These are phyloP conservation scores for Biston stratarius DNA, from an alignment of 2,888 invertebrate genomes.

Conservation along the genomic window DNA sequence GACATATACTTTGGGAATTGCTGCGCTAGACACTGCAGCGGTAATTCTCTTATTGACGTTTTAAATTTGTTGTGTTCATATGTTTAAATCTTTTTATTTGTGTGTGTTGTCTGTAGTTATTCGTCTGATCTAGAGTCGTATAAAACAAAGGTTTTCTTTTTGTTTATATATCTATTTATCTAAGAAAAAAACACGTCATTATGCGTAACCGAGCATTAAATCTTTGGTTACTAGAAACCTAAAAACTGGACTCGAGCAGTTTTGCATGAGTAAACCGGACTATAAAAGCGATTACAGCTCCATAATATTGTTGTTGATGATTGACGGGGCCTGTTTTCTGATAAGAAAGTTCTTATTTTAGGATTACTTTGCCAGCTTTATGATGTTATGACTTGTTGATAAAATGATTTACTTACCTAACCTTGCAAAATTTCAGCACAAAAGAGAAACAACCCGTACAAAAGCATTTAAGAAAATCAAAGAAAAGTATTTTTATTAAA, in stretches of 20 bases:
- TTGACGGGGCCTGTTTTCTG: conserved; percentile 31
- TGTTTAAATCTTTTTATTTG: too few relatives aligned
- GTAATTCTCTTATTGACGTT: too few relatives aligned
- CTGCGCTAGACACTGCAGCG: too few relatives aligned
- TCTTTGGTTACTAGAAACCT: conserved; percentile 11
- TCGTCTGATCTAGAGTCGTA: too few relatives aligned
- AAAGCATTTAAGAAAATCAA: conserved; percentile 37
- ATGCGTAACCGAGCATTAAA: conserved; percentile 17
- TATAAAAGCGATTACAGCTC: conserved; percentile 22
- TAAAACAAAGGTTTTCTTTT: too few relatives aligned
- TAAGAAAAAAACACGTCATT: conserved; percentile 4
- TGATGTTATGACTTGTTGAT: conserved; percentile 17
- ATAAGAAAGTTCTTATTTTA: conserved; percentile 20
- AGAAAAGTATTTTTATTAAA: conserved; percentile 36
- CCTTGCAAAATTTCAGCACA: neutral
- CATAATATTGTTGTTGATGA: conserved; percentile 29
- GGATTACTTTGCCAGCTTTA: conserved; percentile 19
- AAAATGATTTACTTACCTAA: conserved; percentile 19
- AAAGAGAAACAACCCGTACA: conserved; percentile 9
- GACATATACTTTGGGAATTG: too few relatives aligned
- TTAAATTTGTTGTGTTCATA: too few relatives aligned
- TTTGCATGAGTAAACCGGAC: conserved; percentile 19
- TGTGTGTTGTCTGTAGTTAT: too few relatives aligned
- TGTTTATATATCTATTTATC: too few relatives aligned
- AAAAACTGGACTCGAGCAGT: conserved; percentile 3